Base-by-base conservation (phyloP, 2,113 vertebrate species). In the Fukomys damarensis region DNA sequence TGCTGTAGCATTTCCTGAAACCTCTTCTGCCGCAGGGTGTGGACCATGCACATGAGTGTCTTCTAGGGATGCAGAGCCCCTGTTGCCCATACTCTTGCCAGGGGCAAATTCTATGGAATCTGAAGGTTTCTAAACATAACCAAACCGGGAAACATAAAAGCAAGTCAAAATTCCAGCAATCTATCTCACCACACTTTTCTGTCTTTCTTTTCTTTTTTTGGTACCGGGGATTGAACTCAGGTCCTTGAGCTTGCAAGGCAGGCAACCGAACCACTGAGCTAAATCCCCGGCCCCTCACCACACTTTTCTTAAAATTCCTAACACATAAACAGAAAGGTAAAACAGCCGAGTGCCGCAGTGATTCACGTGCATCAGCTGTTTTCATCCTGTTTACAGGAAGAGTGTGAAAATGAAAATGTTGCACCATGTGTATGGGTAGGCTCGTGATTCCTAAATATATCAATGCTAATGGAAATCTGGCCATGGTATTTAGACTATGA, bases 91-190 rank as follows among this genome's bases (percentile, higher is more conserved):
- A 61, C 79, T 96, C 79, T 59, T 83, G 56, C 82, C 30, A 97
- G 70, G 85, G 46, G 96, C 91, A 52, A 82, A 26, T 46, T 97
- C 96, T 32, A 59, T 41, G 30, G 93, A 91, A 49, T 97, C 97
- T 59, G 82, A 90, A 85, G 91, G 46, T 52, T 98, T 98, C 98
- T 98, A 96, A 82, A 56, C 1, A 97, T 94, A 98, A 96, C 76
- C 28, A 97, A 93, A 93, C n/a, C 86, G 72, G 54, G 72, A 97
- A 97, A 35, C 59, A 87, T 59, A 97, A 96, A 95, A 38, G 8
- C 94, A 24, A 92, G 72, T 97, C 7, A 90, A 94, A 95, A 97
- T n/a, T 76, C 72, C 93, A 96, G 88, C 7, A 77, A 32, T 76
- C 32, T 52, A 43, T 28, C 49, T 74, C 14, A 13, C 12, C 68